phyloP scores from a whole-genome alignment of 2,888 invertebrate species.

The Torymus auratus region DNA sequence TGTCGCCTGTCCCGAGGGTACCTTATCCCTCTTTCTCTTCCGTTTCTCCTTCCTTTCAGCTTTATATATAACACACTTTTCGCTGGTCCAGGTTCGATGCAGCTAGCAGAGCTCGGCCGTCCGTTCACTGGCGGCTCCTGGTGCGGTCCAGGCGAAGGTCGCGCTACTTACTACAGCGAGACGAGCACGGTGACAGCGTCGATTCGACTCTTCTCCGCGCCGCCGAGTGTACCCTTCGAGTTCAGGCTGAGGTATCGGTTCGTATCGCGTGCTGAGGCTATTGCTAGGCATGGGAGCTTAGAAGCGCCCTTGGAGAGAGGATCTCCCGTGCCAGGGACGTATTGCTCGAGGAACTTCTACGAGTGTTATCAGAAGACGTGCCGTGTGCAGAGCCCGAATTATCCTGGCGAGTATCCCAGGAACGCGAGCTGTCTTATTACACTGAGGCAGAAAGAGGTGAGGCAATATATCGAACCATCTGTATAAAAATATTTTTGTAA shows the following conservation, averaged over 20 bases:
- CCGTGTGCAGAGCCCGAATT: conserved; percentile 92
- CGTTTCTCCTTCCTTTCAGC: neutral
- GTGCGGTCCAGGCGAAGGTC: conserved; percentile 89
- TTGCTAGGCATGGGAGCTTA: conserved; percentile 87
- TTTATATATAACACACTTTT: neutral
- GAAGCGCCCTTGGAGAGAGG: conserved; percentile 89
- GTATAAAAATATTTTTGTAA: no score
- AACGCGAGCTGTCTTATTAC: conserved; percentile 96
- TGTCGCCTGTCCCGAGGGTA: conserved; percentile 87
- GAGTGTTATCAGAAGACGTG: conserved; percentile 91
- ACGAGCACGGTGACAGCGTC: conserved; percentile 92
- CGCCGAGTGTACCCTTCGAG: conserved; percentile 86
- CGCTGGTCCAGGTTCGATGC: conserved; percentile 83
- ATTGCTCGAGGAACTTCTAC: conserved; percentile 90
- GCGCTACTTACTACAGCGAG: conserved; percentile 91
- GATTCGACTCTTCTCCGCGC: conserved; percentile 86
- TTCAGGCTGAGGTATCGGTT: conserved; percentile 89
- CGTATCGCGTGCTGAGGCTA: conserved; percentile 87
- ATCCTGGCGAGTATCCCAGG: conserved; percentile 91
- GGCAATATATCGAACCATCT: neutral
- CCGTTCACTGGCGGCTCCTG: conserved; percentile 94
- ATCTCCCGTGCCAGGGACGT: conserved; percentile 89
- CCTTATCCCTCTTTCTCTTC: neutral
- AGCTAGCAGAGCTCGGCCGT: conserved; percentile 89
- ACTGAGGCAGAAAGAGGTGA: conserved; percentile 85